phyloP scores from a whole-genome alignment of 1,140 invertebrate genomes.

The Megathymus violae region DNA sequence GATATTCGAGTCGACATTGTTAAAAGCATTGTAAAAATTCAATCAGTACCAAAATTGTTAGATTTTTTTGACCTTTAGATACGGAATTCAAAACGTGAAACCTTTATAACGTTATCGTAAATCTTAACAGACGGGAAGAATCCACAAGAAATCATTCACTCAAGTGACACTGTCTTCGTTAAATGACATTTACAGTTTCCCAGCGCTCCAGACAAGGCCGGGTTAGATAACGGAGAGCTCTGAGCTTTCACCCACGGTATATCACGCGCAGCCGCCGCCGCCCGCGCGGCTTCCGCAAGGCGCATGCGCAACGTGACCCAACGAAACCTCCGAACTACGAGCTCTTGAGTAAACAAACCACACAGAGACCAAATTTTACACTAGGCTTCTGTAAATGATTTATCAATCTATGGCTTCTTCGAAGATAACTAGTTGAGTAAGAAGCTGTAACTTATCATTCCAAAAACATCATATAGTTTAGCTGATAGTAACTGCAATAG shows the following conservation, averaged over 20 bases:
- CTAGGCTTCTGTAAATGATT: neutral
- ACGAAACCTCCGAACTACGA: constrained; percentile 4
- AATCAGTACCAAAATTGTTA: too few species aligned
- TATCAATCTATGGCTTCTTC: too few species aligned
- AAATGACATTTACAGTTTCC: constrained; percentile 43
- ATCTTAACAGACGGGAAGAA: neutral
- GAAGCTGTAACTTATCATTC: too few species aligned
- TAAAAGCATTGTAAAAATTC: too few species aligned
- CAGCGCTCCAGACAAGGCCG: constrained; percentile 43
- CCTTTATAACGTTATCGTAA: neutral
- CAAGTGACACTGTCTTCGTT: constrained; percentile 4
- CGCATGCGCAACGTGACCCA: constrained; percentile 9
- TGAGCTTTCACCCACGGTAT: constrained; percentile 64
- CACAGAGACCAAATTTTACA: neutral
- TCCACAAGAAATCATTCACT: neutral
- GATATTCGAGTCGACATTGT: too few species aligned
- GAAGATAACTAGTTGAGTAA: too few species aligned
- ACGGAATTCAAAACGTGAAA: neutral
- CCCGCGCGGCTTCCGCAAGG: constrained; percentile 26
- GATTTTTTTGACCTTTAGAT: neutral
- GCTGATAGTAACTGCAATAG: too few species aligned
- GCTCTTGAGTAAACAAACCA: neutral
- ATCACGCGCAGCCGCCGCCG: constrained; percentile 50
- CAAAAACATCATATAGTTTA: too few species aligned
- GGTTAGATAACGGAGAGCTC: constrained; percentile 49